A percentile compares a stretch with the other conserved stretches of the same genome.
phyloP scores from a whole-genome alignment of 2,888 invertebrate species.

The Cyclophora punctaria region DNA sequence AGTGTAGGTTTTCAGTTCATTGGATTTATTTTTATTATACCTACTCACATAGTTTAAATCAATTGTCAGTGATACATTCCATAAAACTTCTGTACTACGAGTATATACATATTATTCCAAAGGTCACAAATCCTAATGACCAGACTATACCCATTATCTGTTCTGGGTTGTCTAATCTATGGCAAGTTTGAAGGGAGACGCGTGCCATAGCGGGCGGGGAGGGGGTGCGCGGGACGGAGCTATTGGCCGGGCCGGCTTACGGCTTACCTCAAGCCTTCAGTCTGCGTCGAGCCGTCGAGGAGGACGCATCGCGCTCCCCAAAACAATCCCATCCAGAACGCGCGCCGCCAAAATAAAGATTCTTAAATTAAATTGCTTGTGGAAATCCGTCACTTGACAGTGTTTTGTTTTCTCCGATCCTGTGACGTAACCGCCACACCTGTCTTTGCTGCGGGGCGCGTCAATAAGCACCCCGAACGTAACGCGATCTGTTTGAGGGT shows the following conservation, averaged over 20 bases:
- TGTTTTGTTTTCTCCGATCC: slow-evolving; percentile 23
- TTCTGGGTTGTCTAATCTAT: slow-evolving; percentile 39
- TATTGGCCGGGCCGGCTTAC: slow-evolving; percentile 50
- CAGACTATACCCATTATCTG: slow-evolving; percentile 21
- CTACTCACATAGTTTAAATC: too few relatives aligned
- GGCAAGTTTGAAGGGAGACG: slow-evolving; percentile 37
- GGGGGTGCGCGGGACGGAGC: slow-evolving; percentile 24
- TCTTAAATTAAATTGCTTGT: slow-evolving; percentile 51
- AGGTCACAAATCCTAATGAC: too few relatives aligned
- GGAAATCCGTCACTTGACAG: slow-evolving; percentile 19
- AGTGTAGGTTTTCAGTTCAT: too few relatives aligned
- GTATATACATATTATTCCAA: too few relatives aligned
- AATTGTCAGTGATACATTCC: too few relatives aligned
- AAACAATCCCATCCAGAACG: slow-evolving; percentile 26
- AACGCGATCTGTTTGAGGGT: slow-evolving; percentile 32
- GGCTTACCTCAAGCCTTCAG: slow-evolving; percentile 53
- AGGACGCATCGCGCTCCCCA: slow-evolving; percentile 27
- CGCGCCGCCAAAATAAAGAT: slow-evolving; percentile 49
- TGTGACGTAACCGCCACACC: slow-evolving; percentile 30
- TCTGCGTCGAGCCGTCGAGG: slow-evolving; percentile 37
- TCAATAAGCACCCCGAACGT: slow-evolving; percentile 29
- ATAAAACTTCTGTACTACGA: too few relatives aligned
- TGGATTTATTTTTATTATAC: too few relatives aligned
- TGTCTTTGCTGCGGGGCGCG: slow-evolving; percentile 22
- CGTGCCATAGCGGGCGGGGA: slow-evolving; percentile 44